These are phyloP conservation scores for Chaetorhynchus papuensis DNA, from an alignment of 2,113 vertebrate genomes.

Conservation along the genomic window DNA sequence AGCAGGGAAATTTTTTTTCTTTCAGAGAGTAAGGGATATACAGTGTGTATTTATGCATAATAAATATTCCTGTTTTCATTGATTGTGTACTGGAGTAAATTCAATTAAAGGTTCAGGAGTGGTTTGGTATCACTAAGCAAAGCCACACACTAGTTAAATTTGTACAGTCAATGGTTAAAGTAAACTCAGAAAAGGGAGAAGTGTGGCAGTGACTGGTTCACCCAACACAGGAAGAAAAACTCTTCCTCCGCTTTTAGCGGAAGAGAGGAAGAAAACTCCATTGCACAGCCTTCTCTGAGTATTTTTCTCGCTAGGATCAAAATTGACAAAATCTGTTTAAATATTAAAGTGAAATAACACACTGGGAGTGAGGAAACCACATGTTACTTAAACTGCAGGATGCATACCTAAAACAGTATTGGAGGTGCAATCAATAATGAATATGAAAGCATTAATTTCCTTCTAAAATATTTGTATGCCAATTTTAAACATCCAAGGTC, in stretches of 20 bases:
- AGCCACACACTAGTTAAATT: neutral
- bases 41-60: neutral
- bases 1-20: neutral
- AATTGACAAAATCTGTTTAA: neutral
- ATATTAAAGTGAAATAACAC: neutral
- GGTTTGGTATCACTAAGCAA: neutral
- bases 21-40: neutral
- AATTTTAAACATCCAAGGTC: neutral
- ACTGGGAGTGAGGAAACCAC: neutral
- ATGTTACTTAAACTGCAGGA: neutral
- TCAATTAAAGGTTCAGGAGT: neutral
- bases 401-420: neutral
- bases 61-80: neutral
- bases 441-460: neutral
- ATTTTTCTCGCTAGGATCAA: neutral
- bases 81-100: neutral
- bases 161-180: neutral
- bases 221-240: neutral
- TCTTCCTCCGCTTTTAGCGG: neutral
- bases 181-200: neutral
- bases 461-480: neutral
- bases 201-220: neutral
- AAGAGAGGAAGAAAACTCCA: neutral
- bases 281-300: neutral
- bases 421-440: neutral